Conservation (phyloP, 2,888 invertebrate species). For the Marasmarcha lunaedactyla region DNA sequence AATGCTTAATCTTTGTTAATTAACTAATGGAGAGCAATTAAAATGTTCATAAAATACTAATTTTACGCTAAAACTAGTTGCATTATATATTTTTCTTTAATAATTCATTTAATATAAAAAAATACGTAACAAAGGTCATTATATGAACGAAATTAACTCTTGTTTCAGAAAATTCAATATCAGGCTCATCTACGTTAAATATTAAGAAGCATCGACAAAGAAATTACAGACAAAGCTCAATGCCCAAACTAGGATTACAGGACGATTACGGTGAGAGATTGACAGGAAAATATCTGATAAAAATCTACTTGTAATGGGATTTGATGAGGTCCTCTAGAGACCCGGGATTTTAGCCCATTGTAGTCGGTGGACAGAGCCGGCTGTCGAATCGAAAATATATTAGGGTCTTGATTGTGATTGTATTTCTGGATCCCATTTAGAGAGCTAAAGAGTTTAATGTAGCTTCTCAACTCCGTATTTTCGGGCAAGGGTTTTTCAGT, state of each 20-base stretch:
- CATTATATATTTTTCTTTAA: background rate
- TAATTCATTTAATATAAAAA: no score
- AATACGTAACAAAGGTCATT: no score
- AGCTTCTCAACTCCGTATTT: background rate
- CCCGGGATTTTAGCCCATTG: background rate
- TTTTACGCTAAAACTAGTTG: no score
- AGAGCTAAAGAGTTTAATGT: no score
- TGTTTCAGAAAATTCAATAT: conserved; percentile 60
- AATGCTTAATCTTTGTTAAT: no score
- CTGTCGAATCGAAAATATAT: background rate
- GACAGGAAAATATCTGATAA: conserved; percentile 12
- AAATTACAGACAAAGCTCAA: conserved; percentile 61
- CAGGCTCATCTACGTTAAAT: conserved; percentile 58
- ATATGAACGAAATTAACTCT: conserved; percentile 14
- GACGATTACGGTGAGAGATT: conserved; percentile 53
- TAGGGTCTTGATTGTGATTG: no score
- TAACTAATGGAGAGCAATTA: no score
- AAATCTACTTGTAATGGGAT: conserved; percentile 11
- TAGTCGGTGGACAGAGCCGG: background rate
- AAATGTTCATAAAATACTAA: no score
- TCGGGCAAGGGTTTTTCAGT: no score
- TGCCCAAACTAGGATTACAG: conserved; percentile 61
- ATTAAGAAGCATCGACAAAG: conserved; percentile 52
- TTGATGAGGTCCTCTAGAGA: conserved; percentile 4
- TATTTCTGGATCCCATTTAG: no score